Conservation (phyloP, 2,113 vertebrate species). For the Callospermophilus lateralis region DNA sequence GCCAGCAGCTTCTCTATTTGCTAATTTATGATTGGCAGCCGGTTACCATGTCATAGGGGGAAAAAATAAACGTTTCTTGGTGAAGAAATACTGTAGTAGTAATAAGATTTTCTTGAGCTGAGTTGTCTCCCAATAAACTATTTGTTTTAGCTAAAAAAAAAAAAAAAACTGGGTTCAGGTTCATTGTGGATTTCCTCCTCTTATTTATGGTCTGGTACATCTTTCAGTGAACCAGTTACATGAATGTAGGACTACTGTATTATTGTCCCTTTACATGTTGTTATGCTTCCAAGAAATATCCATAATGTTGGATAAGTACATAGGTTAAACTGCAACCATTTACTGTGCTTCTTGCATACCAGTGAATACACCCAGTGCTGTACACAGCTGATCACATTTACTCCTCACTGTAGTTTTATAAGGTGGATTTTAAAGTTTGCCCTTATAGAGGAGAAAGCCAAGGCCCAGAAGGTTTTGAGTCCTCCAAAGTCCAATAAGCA, state of each 20-base stretch:
- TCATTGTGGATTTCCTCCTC: constrained; percentile 9
- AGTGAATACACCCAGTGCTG: background rate
- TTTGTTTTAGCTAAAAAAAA: background rate
- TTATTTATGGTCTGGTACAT: background rate
- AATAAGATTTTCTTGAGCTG: constrained; percentile 26
- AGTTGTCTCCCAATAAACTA: background rate
- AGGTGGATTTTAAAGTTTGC: no score
- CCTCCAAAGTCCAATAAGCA: no score
- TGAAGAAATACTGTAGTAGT: background rate
- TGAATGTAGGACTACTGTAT: background rate
- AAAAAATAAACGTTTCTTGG: background rate
- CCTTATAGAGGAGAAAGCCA: no score
- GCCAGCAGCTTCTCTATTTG: constrained; percentile 7
- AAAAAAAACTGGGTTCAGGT: background rate
- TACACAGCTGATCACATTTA: background rate
- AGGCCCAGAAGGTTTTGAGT: no score
- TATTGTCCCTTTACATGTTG: background rate
- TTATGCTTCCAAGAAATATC: constrained; percentile 35
- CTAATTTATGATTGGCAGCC: constrained; percentile 9
- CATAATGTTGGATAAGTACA: background rate
- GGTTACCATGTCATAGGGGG: background rate
- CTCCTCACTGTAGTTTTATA: no score
- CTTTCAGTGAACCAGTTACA: background rate
- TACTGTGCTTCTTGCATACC: background rate
- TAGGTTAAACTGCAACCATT: background rate